These are phyloP conservation scores for Euborellia annulipes DNA, from an alignment of 1,140 invertebrate species.

Conservation along the genomic window DNA sequence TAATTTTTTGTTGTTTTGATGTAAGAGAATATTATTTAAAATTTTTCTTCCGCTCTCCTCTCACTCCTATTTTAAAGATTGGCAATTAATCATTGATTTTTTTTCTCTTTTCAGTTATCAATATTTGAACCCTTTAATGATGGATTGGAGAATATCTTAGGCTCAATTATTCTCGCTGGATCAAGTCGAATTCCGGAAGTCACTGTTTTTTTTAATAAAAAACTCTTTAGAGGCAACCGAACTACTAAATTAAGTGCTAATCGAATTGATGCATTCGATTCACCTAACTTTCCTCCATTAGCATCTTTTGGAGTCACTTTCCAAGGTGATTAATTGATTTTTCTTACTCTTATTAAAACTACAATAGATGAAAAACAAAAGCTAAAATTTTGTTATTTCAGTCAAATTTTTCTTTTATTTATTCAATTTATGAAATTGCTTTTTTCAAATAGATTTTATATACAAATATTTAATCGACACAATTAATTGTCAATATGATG, in stretches of 20 bases:
- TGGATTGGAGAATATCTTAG: slow-evolving; percentile 84
- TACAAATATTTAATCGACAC: too few relatives aligned
- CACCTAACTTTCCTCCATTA: slow-evolving; percentile 74
- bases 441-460: too few relatives aligned
- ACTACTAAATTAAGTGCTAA: slow-evolving; percentile 69
- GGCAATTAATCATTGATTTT: neutral
- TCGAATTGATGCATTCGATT: slow-evolving; percentile 75
- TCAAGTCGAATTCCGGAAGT: slow-evolving; percentile 87
- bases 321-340: slow-evolving; percentile 33
- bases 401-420: too few relatives aligned
- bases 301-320: slow-evolving; percentile 64
- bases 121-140: slow-evolving; percentile 82
- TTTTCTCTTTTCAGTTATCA: slow-evolving; percentile 50
- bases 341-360: too few relatives aligned
- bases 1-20: too few relatives aligned
- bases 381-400: too few relatives aligned
- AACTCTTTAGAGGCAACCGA: slow-evolving; percentile 81
- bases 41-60: too few relatives aligned
- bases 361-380: too few relatives aligned
- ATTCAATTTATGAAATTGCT: too few relatives aligned
- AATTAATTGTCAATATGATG: too few relatives aligned
- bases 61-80: too few relatives aligned
- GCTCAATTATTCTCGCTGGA: slow-evolving; percentile 81
- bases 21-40: too few relatives aligned
- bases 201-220: slow-evolving; percentile 77